These are phyloP conservation scores for Pogonocichla stellata DNA, from an alignment of 2,113 vertebrate species.

Conservation along the genomic window DNA sequence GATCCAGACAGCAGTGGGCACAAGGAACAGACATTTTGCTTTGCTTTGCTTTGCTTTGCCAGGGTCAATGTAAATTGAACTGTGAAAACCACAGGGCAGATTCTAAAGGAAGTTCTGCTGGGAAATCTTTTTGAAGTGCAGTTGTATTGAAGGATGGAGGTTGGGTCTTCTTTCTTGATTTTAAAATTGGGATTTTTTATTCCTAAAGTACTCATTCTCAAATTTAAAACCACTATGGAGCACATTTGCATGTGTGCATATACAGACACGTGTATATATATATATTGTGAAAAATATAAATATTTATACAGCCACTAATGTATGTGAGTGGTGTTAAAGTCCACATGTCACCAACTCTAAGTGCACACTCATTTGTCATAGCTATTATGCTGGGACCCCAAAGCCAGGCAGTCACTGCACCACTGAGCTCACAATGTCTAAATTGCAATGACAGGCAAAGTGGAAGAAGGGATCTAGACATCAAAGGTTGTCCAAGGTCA, in stretches of 20 bases:
- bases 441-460: not conserved
- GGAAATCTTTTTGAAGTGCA: not conserved
- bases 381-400: not conserved
- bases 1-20: not conserved
- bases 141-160: not conserved
- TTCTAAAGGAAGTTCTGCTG: not conserved
- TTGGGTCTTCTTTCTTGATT: not conserved
- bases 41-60: not conserved
- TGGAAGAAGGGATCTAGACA: not conserved
- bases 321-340: not conserved
- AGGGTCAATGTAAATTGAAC: not conserved
- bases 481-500: conserved; percentile 36
- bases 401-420: not conserved
- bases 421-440: not conserved
- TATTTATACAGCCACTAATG: not conserved
- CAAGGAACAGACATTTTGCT: not conserved
- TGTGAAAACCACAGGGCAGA: not conserved
- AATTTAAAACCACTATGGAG: not conserved
- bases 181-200: not conserved
- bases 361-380: not conserved
- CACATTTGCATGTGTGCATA: not conserved
- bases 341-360: not conserved
- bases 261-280: not conserved
- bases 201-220: not conserved
- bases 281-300: not conserved